Conservation (phyloP, 2,888 invertebrate species). For the Noctua fimbriata region DNA sequence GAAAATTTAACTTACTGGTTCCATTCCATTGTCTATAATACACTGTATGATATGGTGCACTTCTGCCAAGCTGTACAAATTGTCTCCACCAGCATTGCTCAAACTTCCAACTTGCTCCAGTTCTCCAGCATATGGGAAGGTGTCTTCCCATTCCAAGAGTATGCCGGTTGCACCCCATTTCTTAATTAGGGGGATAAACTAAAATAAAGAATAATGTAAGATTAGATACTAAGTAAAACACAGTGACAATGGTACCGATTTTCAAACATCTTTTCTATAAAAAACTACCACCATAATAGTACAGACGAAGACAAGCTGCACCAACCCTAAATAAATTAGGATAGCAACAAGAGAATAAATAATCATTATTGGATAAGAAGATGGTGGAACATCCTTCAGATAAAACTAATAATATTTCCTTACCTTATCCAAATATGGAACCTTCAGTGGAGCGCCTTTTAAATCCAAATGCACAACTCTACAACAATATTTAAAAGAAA, state of each 20-base stretch:
- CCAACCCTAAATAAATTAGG: not conserved
- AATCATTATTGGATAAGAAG: not conserved
- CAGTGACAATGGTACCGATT: not conserved
- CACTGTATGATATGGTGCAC: constrained; percentile 92
- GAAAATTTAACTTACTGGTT: constrained; percentile 89
- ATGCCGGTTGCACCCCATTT: constrained; percentile 95
- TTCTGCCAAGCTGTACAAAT: constrained; percentile 92
- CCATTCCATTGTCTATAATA: constrained; percentile 92
- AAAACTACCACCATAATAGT: not conserved
- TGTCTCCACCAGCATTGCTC: constrained; percentile 88
- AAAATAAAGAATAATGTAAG: not conserved
- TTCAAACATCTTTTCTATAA: not conserved
- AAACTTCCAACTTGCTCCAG: constrained; percentile 91
- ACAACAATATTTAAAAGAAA: constrained; percentile 33
- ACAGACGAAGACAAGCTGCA: not conserved
- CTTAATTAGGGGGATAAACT: constrained; percentile 77
- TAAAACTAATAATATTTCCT: constrained; percentile 26
- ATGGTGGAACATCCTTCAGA: not conserved
- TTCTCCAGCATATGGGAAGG: constrained; percentile 94
- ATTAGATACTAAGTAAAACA: not conserved
- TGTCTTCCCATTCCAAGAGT: constrained; percentile 97
- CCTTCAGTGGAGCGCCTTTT: constrained; percentile 95
- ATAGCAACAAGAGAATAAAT: not conserved
- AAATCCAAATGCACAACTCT: constrained; percentile 94
- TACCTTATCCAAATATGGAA: constrained; percentile 90